A percentile compares a stretch with the other conserved stretches of the same genome.
phyloP scores from a whole-genome alignment of 2,888 invertebrate species.

The Orthosia cruda region DNA sequence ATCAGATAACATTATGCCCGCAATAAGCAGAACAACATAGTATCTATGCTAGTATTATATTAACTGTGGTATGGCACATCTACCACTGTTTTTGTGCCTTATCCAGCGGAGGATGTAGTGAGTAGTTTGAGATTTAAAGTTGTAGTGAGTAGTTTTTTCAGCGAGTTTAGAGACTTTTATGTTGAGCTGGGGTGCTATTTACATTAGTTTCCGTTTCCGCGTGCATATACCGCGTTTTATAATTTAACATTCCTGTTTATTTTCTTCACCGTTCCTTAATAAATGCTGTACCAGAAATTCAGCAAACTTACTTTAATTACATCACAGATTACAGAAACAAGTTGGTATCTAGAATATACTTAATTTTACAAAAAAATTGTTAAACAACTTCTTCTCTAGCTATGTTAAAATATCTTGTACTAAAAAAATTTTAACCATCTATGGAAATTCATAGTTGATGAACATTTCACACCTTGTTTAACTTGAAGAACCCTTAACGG shows the following conservation, averaged over 20 bases:
- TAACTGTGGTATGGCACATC: constrained; percentile 32
- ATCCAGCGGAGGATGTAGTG: neutral
- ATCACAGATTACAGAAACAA: neutral
- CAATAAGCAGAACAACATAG: neutral
- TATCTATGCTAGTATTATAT: too few relatives aligned
- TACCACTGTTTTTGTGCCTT: neutral
- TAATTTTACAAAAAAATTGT: too few relatives aligned
- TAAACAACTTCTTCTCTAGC: too few relatives aligned
- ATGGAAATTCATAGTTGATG: neutral
- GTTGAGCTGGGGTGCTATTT: constrained; percentile 5
- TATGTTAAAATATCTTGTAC: too few relatives aligned
- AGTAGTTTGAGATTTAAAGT: constrained; percentile 29
- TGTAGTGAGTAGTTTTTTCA: constrained; percentile 30
- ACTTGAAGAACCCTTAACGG: too few relatives aligned
- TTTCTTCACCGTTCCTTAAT: neutral
- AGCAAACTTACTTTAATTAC: neutral
- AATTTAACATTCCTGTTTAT: neutral
- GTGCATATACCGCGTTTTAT: neutral
- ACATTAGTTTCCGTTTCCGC: constrained; percentile 11
- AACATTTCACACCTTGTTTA: too few relatives aligned
- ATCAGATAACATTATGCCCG: neutral
- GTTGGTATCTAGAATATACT: neutral
- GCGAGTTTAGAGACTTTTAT: constrained; percentile 16
- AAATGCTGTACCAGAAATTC: neutral
- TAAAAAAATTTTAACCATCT: neutral